These are phyloP conservation scores for Diaperis boleti DNA, from an alignment of 2,888 invertebrate genomes.

Conservation along the genomic window DNA sequence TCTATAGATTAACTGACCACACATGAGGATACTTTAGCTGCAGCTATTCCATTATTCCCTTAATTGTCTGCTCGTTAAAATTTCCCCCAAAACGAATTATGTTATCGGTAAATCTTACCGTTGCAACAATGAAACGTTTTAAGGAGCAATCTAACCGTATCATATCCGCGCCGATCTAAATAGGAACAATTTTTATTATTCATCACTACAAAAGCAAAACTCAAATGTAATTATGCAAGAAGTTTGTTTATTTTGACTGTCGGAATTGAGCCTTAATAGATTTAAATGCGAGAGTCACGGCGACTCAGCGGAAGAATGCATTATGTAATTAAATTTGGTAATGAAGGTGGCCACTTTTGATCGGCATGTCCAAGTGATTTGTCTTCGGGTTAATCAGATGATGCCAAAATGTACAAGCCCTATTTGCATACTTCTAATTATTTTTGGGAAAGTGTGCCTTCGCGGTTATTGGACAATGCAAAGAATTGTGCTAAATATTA, in stretches of 20 bases:
- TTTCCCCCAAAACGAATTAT: slow-evolving; percentile 26
- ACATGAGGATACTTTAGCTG: not conserved
- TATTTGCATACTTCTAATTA: slow-evolving; percentile 27
- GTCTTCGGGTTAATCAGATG: slow-evolving; percentile 25
- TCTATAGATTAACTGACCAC: not conserved
- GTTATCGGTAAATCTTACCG: slow-evolving; percentile 16
- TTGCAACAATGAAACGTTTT: slow-evolving; percentile 31
- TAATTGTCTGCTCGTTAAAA: slow-evolving; percentile 29
- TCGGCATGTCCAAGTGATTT: slow-evolving; percentile 28
- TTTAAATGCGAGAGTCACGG: slow-evolving; percentile 28
- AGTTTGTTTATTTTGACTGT: slow-evolving; percentile 36
- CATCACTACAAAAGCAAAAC: slow-evolving; percentile 24
- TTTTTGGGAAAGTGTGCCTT: no score
- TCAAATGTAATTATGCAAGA: slow-evolving; percentile 34
- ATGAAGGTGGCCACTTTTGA: slow-evolving; percentile 31
- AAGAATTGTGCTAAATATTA: no score
- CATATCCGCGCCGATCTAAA: slow-evolving; percentile 37
- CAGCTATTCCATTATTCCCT: slow-evolving; percentile 4
- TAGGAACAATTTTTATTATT: slow-evolving; percentile 37
- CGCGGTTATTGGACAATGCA: no score
- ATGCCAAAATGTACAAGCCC: slow-evolving; percentile 10
- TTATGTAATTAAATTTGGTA: slow-evolving; percentile 38
- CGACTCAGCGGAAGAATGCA: slow-evolving; percentile 29
- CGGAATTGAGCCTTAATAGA: slow-evolving; percentile 13
- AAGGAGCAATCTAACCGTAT: slow-evolving; percentile 10